Conservation (phyloP, 2,888 invertebrate genomes). For the Acleris laterana region DNA sequence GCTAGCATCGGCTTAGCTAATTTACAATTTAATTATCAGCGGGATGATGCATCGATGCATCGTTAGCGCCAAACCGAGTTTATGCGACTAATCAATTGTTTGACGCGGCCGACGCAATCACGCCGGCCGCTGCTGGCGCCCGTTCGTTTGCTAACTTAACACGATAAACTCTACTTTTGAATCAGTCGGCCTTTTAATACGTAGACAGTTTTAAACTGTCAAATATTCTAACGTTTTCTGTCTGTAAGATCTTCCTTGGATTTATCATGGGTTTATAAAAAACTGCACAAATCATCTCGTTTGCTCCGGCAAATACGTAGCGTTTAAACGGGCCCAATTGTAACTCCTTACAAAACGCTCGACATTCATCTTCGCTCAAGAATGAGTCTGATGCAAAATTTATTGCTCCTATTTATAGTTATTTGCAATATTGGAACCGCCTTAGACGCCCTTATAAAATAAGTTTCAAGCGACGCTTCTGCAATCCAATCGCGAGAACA, state of each 20-base stretch:
- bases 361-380: constrained; percentile 29
- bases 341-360: constrained; percentile 27
- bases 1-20: constrained; percentile 80
- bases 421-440: constrained; percentile 33
- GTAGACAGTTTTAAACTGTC: neutral
- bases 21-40: constrained; percentile 84
- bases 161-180: constrained; percentile 26
- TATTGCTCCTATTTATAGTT: constrained; percentile 34
- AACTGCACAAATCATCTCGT: neutral
- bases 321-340: constrained; percentile 15
- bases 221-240: neutral
- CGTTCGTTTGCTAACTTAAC: constrained; percentile 34
- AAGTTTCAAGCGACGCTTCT: constrained; percentile 66
- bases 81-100: constrained; percentile 85
- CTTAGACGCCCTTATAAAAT: constrained; percentile 60
- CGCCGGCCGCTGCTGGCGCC: constrained; percentile 50
- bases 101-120: constrained; percentile 83
- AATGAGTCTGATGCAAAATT: constrained; percentile 28
- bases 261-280: neutral
- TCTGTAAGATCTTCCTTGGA: no score
- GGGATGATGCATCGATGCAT: constrained; percentile 80
- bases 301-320: neutral
- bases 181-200: neutral
- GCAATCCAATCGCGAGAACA: constrained; percentile 75
- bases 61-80: constrained; percentile 83